Evolutionary conservation across 2,888 invertebrate genomes (phyloP), one percentile per base, ranked within the genome.

Genomic region (Dicroscelio sp.): DNA sequence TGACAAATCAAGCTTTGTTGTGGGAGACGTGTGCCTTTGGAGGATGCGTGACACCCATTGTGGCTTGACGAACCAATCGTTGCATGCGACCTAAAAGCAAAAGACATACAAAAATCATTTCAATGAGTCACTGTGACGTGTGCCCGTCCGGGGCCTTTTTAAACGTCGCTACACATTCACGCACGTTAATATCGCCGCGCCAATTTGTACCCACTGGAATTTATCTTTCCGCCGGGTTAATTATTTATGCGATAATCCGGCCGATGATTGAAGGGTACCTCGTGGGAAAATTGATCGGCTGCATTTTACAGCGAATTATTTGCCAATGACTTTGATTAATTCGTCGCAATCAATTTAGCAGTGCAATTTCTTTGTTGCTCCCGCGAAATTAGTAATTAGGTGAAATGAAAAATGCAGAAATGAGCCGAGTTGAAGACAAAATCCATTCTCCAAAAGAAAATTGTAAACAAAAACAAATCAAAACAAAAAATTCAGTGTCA

Each of bases 1-100:
- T 92, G 87, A 93, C 88, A 91, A 93, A 92, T 92, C 88, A 91
- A 90, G 82, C 88, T 88, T 88, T 88, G 82, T 88, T 88, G 85
- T 65, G 65, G 58, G 52, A 30, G 87, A 89, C 88, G 71, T 82
- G 82, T 82, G 82, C 86, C 82, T 55, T 52, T n/a, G 52, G 76
- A 90, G 86, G 86, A 55, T 80, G 89, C 82, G 84, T 33, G 76
- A 71, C 78, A 76, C 33, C 82, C 71, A 86, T 83, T 90, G 80
- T 86, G n/a, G 82, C 43, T 43, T 84, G 89, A 86, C 76, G 79
- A 80, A 86, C 83, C 79, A 89, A 89, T 85, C 82, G 86, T 75
- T 67, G 67, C 65, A 85, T 82, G 65, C 31, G 60, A 89, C 85
- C 80, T 63, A 30, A 80, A 79, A 84, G 85, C 89, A 67, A 75